Percentiles rank a stretch among this genome's conserved stretches.
Evolutionary conservation across 23 tunicate species (phyloP).

Genomic region (Clavelina lepadiformis): DNA sequence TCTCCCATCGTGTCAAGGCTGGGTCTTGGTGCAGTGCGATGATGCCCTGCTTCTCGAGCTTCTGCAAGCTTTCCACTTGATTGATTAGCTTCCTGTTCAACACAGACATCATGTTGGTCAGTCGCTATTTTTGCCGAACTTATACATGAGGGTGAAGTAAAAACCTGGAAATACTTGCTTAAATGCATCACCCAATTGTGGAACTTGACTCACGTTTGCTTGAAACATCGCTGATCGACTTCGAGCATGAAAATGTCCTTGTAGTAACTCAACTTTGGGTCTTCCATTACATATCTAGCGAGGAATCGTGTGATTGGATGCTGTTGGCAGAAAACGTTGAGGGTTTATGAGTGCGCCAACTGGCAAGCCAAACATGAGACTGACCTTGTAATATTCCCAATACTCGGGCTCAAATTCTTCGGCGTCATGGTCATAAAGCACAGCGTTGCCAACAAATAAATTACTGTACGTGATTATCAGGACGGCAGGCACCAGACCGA

Average conservation of each 20-base stretch:
- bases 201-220: constrained; percentile 29
- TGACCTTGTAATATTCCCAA: constrained; percentile 69
- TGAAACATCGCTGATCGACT: not conserved
- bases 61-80: constrained; percentile 31
- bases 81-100: constrained; percentile 23
- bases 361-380: not conserved
- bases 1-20: not conserved
- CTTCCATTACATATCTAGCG: constrained; percentile 80
- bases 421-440: constrained; percentile 69
- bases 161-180: no score
- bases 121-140: no score
- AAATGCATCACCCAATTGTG: not conserved
- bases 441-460: constrained; percentile 65
- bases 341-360: not conserved
- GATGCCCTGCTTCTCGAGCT: constrained; percentile 23
- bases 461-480: constrained; percentile 31
- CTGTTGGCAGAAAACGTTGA: constrained; percentile 12
- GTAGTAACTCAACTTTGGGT: constrained; percentile 73
- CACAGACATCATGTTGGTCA: no score
- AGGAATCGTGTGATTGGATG: constrained; percentile 77
- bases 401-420: constrained; percentile 65
- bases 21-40: constrained; percentile 20
- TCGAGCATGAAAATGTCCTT: constrained; percentile 55
- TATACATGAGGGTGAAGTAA: no score
- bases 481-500: constrained; percentile 46